Percentiles rank a stretch among this genome's conserved stretches.
Conservation (phyloP, 2,113 vertebrate species). For the Coreoperca whiteheadi region DNA sequence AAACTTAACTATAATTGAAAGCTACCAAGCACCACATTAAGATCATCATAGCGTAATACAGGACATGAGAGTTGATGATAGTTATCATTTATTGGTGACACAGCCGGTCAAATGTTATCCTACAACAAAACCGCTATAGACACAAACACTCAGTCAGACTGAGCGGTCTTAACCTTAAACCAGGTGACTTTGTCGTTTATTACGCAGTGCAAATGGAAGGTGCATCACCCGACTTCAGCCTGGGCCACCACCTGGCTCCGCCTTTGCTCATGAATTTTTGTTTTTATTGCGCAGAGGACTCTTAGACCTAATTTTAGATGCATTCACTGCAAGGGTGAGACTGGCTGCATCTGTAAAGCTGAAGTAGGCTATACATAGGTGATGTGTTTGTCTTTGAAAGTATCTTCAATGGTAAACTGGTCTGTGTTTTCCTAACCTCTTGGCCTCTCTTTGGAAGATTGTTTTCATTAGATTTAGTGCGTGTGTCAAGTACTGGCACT, state of each 20-base stretch:
- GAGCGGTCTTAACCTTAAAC: no score
- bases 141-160: no score
- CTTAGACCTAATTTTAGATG: neutral
- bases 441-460: neutral
- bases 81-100: no score
- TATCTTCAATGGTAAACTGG: slow-evolving; percentile 1
- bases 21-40: no score
- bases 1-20: no score
- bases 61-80: no score
- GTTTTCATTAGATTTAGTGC: neutral
- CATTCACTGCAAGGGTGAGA: neutral
- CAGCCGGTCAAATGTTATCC: no score
- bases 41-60: no score
- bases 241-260: neutral
- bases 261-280: neutral
- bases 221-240: neutral
- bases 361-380: neutral
- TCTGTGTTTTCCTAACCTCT: slow-evolving; percentile 8
- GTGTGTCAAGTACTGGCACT: neutral
- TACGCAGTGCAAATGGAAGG: no score
- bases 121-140: no score
- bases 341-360: neutral
- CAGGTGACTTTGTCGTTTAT: no score
- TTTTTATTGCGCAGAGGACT: neutral
- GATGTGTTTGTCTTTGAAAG: neutral